These are phyloP conservation scores for Crax fasciolata DNA, from an alignment of 2,797 vertebrate species.

Conservation along the genomic window DNA sequence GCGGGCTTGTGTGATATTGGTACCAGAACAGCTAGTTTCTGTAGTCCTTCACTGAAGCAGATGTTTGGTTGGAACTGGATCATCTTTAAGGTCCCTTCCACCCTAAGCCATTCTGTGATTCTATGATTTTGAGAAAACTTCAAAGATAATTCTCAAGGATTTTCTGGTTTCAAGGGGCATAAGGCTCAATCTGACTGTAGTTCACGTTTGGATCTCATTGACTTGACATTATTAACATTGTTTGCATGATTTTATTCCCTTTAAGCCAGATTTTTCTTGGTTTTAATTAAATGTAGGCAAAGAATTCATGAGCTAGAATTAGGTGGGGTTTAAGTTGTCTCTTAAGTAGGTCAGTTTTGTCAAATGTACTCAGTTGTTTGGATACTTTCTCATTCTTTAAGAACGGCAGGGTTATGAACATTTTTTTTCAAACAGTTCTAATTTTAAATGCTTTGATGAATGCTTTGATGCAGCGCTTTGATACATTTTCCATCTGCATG, in stretches of 20 bases:
- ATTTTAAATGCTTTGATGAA: constrained; percentile 37
- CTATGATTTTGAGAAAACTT: not conserved
- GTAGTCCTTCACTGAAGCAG: not conserved
- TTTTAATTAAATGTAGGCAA: not conserved
- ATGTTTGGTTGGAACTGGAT: not conserved
- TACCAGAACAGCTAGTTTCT: not conserved
- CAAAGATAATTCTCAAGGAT: not conserved
- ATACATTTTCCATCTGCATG: not conserved
- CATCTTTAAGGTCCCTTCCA: not conserved
- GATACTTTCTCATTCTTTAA: not conserved
- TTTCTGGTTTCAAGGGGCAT: not conserved
- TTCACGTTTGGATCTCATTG: not conserved
- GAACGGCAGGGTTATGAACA: not conserved
- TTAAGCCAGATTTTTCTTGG: not conserved
- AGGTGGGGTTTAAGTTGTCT: not conserved
- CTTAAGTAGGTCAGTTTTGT: not conserved
- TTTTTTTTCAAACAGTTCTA: not conserved
- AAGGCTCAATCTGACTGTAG: not conserved
- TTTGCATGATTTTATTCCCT: not conserved
- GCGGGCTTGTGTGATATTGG: not conserved
- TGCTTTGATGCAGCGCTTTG: not conserved
- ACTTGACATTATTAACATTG: not conserved
- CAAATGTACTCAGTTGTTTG: not conserved
- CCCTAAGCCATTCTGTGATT: not conserved
- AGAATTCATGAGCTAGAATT: not conserved